Base-by-base conservation (phyloP, 2,888 invertebrate species). In the Pyrrhia umbra region DNA sequence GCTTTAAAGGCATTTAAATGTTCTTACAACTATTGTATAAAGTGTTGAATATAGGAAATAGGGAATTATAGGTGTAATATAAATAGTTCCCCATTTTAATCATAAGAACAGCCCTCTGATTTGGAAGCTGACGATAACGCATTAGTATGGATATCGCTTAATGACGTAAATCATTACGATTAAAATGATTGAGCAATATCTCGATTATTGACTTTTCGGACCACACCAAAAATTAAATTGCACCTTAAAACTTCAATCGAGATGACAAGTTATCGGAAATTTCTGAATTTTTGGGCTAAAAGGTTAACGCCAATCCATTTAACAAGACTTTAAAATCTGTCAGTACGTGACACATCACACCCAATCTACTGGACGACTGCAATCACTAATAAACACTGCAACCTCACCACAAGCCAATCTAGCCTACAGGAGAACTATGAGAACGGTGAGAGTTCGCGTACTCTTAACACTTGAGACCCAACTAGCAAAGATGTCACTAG, bases 381-480 rank as follows among this genome's bases (percentile, higher is more conserved):
- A 30, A 6, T 20, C 5, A 5, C 21, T 43, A 30, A 30, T 42
- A 20, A 2, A 6, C 21, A 13, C n/a, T 15, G n/a, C 51, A n/a
- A 42, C 9, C n/a, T 16, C 40, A 4, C 3, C 15, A 25, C 54
- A 57, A 40, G 39, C 40, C 6, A 0, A 2, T 13, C 0, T 43
- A n/a, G 2, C 15, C 42, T 55, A 30, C 58, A 55, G 20, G 21
- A 42, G n/a, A 20, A 0, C 2, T 3, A 0, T n/a, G 16, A 43
- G 10, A 61, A 2, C 4, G 61, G 61, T 61, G 60, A 61, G 60
- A 16, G 39, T 21, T 23, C 27, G 27, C n/a, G 23, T 23, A 20
- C 30, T 15, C n/a, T 34, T 13, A 13, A n/a, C n/a, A 21, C 10
- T 15, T n/a, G 6, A 27, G 18, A 2, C 25, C 52, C 23, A 52